A percentile compares a stretch with the other conserved stretches of the same genome.
These are phyloP conservation scores for Cheilosia vernalis DNA, from an alignment of 2,888 invertebrate species.

Conservation along the genomic window DNA sequence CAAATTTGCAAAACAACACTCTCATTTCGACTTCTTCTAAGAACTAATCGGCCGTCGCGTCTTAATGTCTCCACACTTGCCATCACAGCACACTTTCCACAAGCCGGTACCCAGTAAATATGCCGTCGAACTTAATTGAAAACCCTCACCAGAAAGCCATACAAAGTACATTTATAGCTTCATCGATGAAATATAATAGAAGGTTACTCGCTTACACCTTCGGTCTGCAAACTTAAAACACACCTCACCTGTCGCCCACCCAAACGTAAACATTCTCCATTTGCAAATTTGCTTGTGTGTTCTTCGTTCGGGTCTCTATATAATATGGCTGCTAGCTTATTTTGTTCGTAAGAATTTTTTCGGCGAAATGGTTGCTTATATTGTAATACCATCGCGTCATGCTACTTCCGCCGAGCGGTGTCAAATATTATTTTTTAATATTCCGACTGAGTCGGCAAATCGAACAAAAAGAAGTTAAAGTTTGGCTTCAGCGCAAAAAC, in stretches of 20 bases:
- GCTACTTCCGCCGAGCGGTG: slow-evolving; percentile 31
- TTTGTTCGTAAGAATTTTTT: slow-evolving; percentile 3
- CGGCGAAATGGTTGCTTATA: slow-evolving; percentile 15
- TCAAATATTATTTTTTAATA: slow-evolving; percentile 35
- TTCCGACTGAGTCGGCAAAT: slow-evolving; percentile 23
- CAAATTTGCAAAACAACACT: no score
- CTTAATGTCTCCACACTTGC: not conserved
- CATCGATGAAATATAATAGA: slow-evolving; percentile 17
- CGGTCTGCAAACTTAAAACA: not conserved
- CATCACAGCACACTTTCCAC: slow-evolving; percentile 7
- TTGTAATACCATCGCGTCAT: slow-evolving; percentile 30
- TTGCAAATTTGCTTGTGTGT: not conserved
- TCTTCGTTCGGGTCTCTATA: not conserved
- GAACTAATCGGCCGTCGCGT: not conserved
- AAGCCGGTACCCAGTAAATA: not conserved
- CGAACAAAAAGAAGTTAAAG: not conserved
- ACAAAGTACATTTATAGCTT: slow-evolving; percentile 32
- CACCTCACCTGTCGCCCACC: not conserved
- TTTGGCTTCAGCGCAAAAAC: not conserved
- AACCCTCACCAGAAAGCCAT: slow-evolving; percentile 26
- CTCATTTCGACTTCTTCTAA: no score
- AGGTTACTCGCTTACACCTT: slow-evolving; percentile 17
- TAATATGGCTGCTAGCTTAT: not conserved
- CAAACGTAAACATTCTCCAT: slow-evolving; percentile 25
- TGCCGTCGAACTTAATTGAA: slow-evolving; percentile 26